These are phyloP conservation scores for Sebastes matsubarae DNA, from an alignment of 2,797 vertebrate genomes.

Conservation along the genomic window DNA sequence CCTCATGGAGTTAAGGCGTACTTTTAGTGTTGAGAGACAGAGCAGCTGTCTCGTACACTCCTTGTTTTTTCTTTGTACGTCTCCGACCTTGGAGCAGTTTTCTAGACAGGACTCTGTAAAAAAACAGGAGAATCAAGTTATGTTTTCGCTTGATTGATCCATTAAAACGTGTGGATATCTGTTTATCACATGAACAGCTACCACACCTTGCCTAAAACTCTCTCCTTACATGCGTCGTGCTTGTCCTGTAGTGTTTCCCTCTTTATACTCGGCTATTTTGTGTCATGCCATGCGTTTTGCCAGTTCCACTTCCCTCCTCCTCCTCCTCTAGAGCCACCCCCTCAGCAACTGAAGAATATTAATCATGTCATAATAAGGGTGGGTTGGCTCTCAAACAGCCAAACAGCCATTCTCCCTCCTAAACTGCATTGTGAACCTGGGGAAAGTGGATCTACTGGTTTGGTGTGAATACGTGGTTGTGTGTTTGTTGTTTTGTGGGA, in stretches of 20 bases:
- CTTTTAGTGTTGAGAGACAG: background rate
- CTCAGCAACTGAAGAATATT: slow-evolving; percentile 49
- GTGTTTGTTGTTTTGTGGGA: slow-evolving; percentile 26
- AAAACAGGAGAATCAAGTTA: background rate
- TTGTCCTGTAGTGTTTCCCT: background rate
- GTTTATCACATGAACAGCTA: background rate
- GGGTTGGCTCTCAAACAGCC: slow-evolving; percentile 58
- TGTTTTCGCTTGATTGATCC: slow-evolving; percentile 16
- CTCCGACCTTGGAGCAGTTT: slow-evolving; percentile 37
- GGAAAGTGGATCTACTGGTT: slow-evolving; percentile 78
- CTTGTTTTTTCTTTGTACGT: background rate
- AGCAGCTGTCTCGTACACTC: background rate
- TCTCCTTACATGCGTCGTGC: background rate
- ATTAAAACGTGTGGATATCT: slow-evolving; percentile 4
- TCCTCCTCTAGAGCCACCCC: slow-evolving; percentile 1
- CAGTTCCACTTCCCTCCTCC: slow-evolving; percentile 61
- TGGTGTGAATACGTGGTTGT: slow-evolving; percentile 39
- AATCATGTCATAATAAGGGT: slow-evolving; percentile 57
- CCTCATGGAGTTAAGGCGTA: background rate
- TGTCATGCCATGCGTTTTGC: slow-evolving; percentile 37
- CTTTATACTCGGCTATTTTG: slow-evolving; percentile 18
- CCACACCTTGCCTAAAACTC: background rate
- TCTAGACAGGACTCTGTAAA: background rate
- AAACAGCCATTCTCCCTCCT: slow-evolving; percentile 56
- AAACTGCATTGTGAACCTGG: slow-evolving; percentile 6